Conservation (phyloP, 2,797 vertebrate species). For the Phoebastria nigripes region DNA sequence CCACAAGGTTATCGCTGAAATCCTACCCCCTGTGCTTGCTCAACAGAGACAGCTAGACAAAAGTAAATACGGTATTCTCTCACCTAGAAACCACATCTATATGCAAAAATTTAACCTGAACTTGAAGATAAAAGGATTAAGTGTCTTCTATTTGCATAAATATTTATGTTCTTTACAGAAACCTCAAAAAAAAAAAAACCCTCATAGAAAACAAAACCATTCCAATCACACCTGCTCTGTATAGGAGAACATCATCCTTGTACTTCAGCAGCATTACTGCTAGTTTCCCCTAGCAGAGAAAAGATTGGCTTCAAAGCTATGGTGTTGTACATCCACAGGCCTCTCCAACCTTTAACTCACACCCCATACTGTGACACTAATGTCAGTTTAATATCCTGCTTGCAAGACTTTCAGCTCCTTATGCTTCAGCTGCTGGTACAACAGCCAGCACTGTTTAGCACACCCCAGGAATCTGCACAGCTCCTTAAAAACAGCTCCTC, state of each 20-base stretch:
- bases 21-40: background rate
- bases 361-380: background rate
- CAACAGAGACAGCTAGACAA: background rate
- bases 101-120: background rate
- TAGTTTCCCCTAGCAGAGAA: background rate
- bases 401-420: background rate
- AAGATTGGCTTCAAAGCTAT: background rate
- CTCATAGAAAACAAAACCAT: background rate
- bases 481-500: background rate
- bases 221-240: background rate
- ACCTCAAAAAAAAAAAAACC: background rate
- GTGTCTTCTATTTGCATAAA: background rate
- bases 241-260: background rate
- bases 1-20: background rate
- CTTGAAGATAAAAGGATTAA: background rate
- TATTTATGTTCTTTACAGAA: background rate
- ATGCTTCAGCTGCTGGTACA: background rate
- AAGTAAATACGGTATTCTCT: background rate
- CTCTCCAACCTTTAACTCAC: background rate
- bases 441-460: background rate
- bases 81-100: background rate
- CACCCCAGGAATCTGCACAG: background rate
- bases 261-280: background rate
- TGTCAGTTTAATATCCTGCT: constrained; percentile 14
- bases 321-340: background rate